phyloP scores from a whole-genome alignment of 2,797 vertebrate genomes.

The Molossus molossus region DNA sequence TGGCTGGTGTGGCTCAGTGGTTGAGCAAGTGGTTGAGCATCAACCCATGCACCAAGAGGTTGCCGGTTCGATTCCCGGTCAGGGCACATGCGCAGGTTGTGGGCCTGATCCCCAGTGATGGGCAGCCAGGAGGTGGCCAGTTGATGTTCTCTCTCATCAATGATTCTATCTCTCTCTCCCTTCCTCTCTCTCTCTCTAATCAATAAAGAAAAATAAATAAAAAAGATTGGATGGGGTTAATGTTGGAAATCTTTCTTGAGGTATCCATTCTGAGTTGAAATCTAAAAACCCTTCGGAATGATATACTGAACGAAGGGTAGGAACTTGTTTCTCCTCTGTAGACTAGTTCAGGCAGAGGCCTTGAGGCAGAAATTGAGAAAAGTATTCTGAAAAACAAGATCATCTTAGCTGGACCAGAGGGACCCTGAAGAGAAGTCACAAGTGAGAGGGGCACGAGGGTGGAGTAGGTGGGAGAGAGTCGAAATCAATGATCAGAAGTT shows the following conservation, averaged over 20 bases:
- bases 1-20: too few species aligned
- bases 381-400: neutral
- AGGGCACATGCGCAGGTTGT: too few species aligned
- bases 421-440: neutral
- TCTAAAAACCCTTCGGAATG: neutral
- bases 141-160: too few species aligned
- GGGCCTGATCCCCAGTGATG: too few species aligned
- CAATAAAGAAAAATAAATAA: too few species aligned
- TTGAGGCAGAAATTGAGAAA: constrained; percentile 1
- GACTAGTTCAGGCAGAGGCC: neutral
- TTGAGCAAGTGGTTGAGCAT: too few species aligned
- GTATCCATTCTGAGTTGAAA: neutral
- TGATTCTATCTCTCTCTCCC: too few species aligned
- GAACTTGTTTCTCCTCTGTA: neutral
- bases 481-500: constrained; percentile 79
- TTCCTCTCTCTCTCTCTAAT: too few species aligned
- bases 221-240: neutral
- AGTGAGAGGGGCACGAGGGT: neutral
- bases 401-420: neutral
- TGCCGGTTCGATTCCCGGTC: too few species aligned
- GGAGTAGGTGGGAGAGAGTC: neutral
- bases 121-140: too few species aligned
- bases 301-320: neutral
- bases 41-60: too few species aligned
- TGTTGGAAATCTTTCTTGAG: constrained; percentile 13